Evolutionary conservation across 2,797 vertebrate species (phyloP).

Genomic region (Smutsia gigantea): DNA sequence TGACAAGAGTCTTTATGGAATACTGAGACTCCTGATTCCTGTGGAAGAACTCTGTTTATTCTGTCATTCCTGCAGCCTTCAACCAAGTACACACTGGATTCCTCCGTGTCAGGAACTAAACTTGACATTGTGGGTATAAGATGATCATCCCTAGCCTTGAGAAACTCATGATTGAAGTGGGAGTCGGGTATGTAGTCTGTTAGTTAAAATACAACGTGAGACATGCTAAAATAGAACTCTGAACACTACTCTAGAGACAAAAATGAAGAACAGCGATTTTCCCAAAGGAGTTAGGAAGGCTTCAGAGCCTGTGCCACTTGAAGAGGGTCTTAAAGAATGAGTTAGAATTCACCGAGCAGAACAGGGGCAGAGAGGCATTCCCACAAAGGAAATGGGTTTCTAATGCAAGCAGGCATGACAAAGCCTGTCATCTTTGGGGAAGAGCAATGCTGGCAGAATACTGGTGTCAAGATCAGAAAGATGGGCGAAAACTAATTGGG

Average conservation of each 20-base stretch:
- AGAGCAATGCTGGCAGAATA: background rate
- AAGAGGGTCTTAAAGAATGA: background rate
- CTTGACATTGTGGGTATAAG: background rate
- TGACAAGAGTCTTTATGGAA: slow-evolving; percentile 11
- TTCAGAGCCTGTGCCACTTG: background rate
- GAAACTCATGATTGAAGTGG: background rate
- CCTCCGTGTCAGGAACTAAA: background rate
- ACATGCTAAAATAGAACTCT: background rate
- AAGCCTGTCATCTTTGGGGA: background rate
- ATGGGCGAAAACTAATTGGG: background rate
- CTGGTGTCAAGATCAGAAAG: background rate
- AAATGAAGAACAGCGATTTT: background rate
- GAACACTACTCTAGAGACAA: background rate
- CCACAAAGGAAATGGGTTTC: background rate
- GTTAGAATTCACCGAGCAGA: background rate
- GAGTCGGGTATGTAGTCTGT: background rate
- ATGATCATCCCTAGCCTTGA: background rate
- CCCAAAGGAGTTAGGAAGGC: background rate
- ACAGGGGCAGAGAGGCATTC: background rate
- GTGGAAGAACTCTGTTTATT: background rate
- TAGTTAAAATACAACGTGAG: background rate
- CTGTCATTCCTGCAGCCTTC: background rate
- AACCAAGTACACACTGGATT: background rate
- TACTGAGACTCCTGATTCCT: background rate
- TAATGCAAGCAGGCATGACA: background rate